Base-by-base conservation (phyloP, 2,888 invertebrate species). In the Periphyllus acericola region DNA sequence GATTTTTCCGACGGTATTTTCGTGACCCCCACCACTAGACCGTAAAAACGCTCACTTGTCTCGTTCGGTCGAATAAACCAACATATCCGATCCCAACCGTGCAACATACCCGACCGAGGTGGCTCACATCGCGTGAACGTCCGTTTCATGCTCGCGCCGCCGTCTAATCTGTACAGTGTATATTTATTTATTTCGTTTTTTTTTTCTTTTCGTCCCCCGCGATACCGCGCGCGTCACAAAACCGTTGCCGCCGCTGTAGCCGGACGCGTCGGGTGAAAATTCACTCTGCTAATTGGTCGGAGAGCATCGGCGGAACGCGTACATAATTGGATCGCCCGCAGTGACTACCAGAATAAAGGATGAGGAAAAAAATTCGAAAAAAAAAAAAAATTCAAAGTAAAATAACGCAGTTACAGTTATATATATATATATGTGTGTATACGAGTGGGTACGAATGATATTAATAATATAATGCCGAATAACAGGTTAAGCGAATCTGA, bases 401-500 rank as follows among this genome's bases (percentile, higher is more conserved):
- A 60, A 21, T 19, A 55, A 60, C 60, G 60, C 25, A 60, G 60
- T 60, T 25, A 60, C 60, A 60, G 6, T 6, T 60, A 25, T 6
- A n/a, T 25, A 21, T 34, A 32, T 55, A 79, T 3, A 4, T 46
- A 14, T 1, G 14, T 46, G 14, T 46, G 9, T 25, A 25, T 55
- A 32, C 21, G 6, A 46, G 25, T 17, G 14, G 8, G 3, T 1
- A 52, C 52, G 25, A 25, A 52, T 32, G 1, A 11, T n/a, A 19
- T 29, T 68, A 11, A 60, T 60, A 60, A 60, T 60, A 25, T 25
- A 19, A 36, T 34, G 14, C 36, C 52, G 74, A 55, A 11, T 25
- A 83, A 83, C 83, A 14, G 55, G 83, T 83, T 36, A 6, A 55
- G 36, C 74, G 55, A 74, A 83, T 83, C 83, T 83, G 74, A 83